These are phyloP conservation scores for Wiebesia pumilae DNA, from an alignment of 1,140 invertebrate species.

Conservation along the genomic window DNA sequence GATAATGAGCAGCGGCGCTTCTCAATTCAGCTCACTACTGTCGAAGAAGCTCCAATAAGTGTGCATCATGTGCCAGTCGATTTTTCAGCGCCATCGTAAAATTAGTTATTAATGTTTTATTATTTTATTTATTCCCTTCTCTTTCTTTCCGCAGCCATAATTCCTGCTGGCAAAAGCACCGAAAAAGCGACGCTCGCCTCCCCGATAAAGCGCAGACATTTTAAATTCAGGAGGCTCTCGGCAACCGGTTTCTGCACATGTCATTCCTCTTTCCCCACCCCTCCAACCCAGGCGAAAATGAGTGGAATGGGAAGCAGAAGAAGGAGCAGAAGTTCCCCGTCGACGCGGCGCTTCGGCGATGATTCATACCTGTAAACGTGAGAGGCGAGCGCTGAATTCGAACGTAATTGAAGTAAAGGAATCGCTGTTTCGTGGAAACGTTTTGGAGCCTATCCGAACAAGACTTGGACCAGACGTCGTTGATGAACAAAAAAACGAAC, in stretches of 20 bases:
- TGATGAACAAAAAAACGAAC: background rate
- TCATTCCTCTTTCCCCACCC: background rate
- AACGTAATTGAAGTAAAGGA: constrained; percentile 37
- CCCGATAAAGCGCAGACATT: constrained; percentile 25
- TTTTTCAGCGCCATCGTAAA: constrained; percentile 34
- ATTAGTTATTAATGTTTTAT: constrained; percentile 49
- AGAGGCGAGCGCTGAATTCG: background rate
- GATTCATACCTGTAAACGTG: constrained; percentile 43
- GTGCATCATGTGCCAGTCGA: background rate
- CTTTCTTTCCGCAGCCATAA: background rate
- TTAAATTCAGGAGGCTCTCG: constrained; percentile 47
- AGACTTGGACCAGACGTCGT: background rate
- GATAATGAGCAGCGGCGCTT: background rate
- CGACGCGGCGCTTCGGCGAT: constrained; percentile 22
- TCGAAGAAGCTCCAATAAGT: too few species aligned
- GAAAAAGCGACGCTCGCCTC: background rate
- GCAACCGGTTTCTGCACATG: constrained; percentile 18
- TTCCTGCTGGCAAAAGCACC: background rate
- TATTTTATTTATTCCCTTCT: background rate
- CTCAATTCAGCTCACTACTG: background rate
- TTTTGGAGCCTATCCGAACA: too few species aligned
- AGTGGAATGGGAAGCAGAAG: background rate
- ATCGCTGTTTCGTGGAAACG: background rate
- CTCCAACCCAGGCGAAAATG: background rate
- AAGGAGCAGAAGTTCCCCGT: background rate